phyloP scores from a whole-genome alignment of 2,797 vertebrate species.

The Siniperca obscura region DNA sequence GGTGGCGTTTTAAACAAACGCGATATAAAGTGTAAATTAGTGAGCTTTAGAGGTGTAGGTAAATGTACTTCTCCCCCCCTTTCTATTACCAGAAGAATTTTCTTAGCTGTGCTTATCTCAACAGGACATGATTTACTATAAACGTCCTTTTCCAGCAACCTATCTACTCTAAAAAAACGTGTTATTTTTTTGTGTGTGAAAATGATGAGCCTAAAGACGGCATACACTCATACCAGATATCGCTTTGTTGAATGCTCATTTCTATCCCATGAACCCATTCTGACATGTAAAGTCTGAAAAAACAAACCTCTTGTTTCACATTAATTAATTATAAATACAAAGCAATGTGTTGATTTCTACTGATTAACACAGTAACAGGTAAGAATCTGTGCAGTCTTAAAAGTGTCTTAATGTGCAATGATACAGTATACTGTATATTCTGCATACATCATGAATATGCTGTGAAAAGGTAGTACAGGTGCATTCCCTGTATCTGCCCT shows the following conservation, averaged over 20 bases:
- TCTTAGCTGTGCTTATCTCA: neutral
- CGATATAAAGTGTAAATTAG: no score
- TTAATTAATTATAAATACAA: neutral
- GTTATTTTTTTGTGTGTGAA: neutral
- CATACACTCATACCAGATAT: neutral
- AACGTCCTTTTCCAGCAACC: no score
- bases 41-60: no score
- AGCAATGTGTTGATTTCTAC: neutral
- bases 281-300: neutral
- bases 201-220: neutral
- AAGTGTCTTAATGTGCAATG: neutral
- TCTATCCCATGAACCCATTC: neutral
- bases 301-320: neutral
- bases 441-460: neutral
- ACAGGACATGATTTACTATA: no score
- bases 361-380: neutral
- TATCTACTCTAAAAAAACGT: neutral
- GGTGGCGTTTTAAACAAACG: no score
- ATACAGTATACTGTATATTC: neutral
- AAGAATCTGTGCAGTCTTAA: neutral
- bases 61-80: neutral
- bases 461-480: conserved; percentile 26
- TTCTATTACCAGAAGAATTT: neutral
- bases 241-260: neutral
- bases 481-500: conserved; percentile 21